phyloP scores from a whole-genome alignment of 2,888 invertebrate species.

The Itoplectis maculator region DNA sequence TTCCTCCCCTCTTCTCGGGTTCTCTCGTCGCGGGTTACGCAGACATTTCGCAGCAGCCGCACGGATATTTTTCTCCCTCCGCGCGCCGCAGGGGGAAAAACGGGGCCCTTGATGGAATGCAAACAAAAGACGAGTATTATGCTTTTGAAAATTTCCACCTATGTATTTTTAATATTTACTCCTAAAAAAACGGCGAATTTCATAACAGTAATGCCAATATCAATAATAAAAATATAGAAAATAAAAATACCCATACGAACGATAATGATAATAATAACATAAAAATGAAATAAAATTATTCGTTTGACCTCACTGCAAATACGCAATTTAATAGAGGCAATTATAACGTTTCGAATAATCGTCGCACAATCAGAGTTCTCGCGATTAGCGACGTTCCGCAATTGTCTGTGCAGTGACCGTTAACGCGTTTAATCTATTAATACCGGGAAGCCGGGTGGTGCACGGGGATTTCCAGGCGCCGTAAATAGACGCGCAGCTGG shows the following conservation, averaged over 20 bases:
- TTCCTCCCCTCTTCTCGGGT: background rate
- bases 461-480: background rate
- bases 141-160: background rate
- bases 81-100: conserved; percentile 13
- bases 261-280: too few relatives aligned
- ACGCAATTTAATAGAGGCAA: too few relatives aligned
- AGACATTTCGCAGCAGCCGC: conserved; percentile 15
- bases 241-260: too few relatives aligned
- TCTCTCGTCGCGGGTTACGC: conserved; percentile 12
- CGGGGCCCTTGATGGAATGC: conserved; percentile 31
- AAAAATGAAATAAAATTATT: too few relatives aligned
- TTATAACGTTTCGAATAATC: too few relatives aligned
- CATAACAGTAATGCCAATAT: background rate
- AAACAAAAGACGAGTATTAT: conserved; percentile 25
- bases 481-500: background rate
- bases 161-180: background rate
- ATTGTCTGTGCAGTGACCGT: conserved; percentile 9
- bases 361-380: too few relatives aligned
- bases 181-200: background rate
- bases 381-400: too few relatives aligned
- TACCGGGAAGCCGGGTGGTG: background rate
- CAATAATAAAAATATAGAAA: too few relatives aligned
- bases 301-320: too few relatives aligned
- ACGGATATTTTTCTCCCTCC: background rate
- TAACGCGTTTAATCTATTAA: conserved; percentile 20